Percentiles rank a stretch among this genome's conserved stretches.
Evolutionary conservation across 2,113 vertebrate genomes (phyloP).

Genomic region (Lagopus leucura): DNA sequence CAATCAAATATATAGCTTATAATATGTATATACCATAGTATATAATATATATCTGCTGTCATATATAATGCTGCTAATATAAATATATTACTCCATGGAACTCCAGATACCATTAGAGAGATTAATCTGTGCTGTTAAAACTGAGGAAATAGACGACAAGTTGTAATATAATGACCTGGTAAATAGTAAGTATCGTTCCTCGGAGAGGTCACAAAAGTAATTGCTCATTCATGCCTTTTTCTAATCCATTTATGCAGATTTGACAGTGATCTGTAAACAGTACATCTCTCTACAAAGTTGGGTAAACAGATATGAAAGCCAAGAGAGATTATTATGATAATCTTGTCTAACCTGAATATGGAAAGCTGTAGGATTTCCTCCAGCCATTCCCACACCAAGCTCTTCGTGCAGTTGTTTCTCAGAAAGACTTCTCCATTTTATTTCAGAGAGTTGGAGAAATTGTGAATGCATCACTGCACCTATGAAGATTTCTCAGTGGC

Average conservation of each 20-base stretch:
- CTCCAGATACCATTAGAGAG: slow-evolving; percentile 24
- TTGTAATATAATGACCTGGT: slow-evolving; percentile 31
- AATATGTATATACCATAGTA: not conserved
- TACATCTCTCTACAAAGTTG: slow-evolving; percentile 11
- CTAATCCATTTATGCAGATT: slow-evolving; percentile 60
- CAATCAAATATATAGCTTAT: not conserved
- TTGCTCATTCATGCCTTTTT: slow-evolving; percentile 48
- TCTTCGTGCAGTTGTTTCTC: not conserved
- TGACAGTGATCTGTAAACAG: slow-evolving; percentile 63
- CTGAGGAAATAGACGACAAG: slow-evolving; percentile 21
- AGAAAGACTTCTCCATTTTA: not conserved
- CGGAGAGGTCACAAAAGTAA: slow-evolving; percentile 31
- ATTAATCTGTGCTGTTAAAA: slow-evolving; percentile 39
- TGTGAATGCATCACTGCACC: not conserved
- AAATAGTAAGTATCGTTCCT: slow-evolving; percentile 36
- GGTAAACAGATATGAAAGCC: slow-evolving; percentile 56
- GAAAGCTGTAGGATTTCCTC: slow-evolving; percentile 22
- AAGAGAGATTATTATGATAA: not conserved
- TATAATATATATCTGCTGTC: slow-evolving; percentile 42
- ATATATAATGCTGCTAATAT: slow-evolving; percentile 33
- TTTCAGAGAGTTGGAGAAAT: not conserved
- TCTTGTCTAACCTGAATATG: slow-evolving; percentile 31
- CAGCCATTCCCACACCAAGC: not conserved
- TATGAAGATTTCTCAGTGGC: not conserved
- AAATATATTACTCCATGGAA: slow-evolving; percentile 49